Base-by-base conservation (phyloP, 2,113 vertebrate species). In the Xiphophorus maculatus region DNA sequence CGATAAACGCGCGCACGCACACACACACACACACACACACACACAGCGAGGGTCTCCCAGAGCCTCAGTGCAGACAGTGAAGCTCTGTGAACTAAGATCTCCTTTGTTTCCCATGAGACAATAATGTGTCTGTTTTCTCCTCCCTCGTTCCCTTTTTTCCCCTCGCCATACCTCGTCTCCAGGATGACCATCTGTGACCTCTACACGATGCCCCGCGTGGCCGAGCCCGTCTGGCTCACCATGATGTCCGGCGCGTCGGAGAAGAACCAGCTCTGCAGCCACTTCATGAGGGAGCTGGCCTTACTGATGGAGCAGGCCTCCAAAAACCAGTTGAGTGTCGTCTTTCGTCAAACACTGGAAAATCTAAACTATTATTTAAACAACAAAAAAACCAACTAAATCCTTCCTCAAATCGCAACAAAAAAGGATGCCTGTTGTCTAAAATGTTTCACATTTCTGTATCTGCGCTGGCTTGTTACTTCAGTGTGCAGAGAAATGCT, bases 151-250 rank as follows among this genome's bases (percentile, higher is more conserved):
- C 69, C 66, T 62, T 72, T 84, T 64, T 84, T 64, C 61, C 71
- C 54, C 65, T 77, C 11, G 1, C 69, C 0, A n/a, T 28, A 82
- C 92, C 93, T 86, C 70, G 30, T 54, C 80, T 88, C 88, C 89
- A 99, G 98, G 93, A 97, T 95, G 44, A 97, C 97, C 63, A 96
- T 99, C 90, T 97, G 97, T 87, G 96, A 98, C 90, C 96, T 99
- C 42, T 99, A 99, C 86, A 99, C 96, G 3, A 99, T 99, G 98
- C 98, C 98, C 4, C 95, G 98, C 14, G 97, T 99, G 72, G 94
- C 96, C 25, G 97, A 99, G 87, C 98, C 98, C 12, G 98, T 98
- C 58, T 99, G 98, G 98, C 93, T 99, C 62, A 97, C 97, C 0
- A 99, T 99, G 98, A 99, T 98, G 97, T 99, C 98, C 0, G 96